Evolutionary conservation across 2,888 invertebrate genomes (phyloP).

Genomic region (Autographa pulchrina): DNA sequence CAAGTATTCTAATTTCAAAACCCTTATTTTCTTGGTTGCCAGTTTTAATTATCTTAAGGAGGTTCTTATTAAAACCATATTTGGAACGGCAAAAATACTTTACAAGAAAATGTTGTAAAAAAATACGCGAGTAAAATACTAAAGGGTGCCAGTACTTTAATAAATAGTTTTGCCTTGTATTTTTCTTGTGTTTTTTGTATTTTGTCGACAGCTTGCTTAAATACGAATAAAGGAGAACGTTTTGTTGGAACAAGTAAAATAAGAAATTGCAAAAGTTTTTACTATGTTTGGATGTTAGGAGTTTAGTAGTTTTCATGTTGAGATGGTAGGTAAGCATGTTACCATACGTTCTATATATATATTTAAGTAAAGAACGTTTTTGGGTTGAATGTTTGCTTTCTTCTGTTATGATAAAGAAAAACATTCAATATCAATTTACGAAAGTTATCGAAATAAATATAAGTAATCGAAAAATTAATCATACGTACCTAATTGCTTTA

Average conservation of each 20-base stretch:
- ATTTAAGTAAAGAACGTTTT: not conserved
- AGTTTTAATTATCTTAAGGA: not conserved
- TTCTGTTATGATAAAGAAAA: not conserved
- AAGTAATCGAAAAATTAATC: too few relatives aligned
- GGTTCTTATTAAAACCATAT: not conserved
- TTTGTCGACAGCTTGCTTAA: conserved; percentile 18
- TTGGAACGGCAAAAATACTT: not conserved
- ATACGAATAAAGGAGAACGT: conserved; percentile 14
- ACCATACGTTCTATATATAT: not conserved
- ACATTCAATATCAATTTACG: not conserved
- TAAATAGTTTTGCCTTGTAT: conserved; percentile 9
- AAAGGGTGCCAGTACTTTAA: conserved; percentile 1
- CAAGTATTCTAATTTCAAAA: too few relatives aligned
- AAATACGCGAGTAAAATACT: not conserved
- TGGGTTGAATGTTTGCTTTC: not conserved
- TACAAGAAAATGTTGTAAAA: not conserved
- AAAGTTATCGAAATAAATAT: too few relatives aligned
- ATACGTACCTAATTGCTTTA: not conserved
- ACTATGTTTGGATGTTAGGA: conserved; percentile 24
- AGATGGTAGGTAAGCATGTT: conserved; percentile 17
- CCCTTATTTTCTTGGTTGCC: not conserved
- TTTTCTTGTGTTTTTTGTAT: conserved; percentile 12
- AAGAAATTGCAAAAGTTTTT: conserved; percentile 49
- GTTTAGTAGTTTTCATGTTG: conserved; percentile 14
- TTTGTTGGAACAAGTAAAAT: conserved; percentile 23